Conservation (phyloP, 2,888 invertebrate genomes). For the Lamproptera curius region DNA sequence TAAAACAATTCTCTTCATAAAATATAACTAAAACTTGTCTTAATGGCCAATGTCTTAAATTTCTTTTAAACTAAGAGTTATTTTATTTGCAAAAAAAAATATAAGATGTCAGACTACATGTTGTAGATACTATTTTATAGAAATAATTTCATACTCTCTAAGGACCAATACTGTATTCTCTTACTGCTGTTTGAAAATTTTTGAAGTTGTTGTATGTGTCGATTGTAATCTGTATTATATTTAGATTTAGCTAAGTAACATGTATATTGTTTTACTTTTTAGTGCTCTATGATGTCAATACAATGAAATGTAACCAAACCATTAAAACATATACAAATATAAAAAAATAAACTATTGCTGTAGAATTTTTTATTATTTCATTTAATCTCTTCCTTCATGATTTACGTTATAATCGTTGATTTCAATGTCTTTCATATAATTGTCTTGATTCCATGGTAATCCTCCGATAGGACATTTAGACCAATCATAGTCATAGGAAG, state of each 20-base stretch:
- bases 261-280: constrained; percentile 73
- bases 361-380: constrained; percentile 41
- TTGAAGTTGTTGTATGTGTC: constrained; percentile 47
- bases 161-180: constrained; percentile 61
- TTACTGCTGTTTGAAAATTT: constrained; percentile 27
- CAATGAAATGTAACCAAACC: constrained; percentile 75
- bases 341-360: constrained; percentile 69
- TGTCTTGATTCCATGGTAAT: constrained; percentile 61
- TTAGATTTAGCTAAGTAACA: constrained; percentile 46
- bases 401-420: neutral
- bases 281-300: constrained; percentile 71
- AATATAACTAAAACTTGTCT: no score
- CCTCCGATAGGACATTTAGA: constrained; percentile 67
- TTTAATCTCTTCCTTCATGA: constrained; percentile 16
- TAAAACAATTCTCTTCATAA: no score
- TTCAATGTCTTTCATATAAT: constrained; percentile 23
- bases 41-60: no score
- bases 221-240: constrained; percentile 59
- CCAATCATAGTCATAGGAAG: constrained; percentile 56
- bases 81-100: no score
- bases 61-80: neutral
- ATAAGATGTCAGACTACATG: no score
- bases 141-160: constrained; percentile 45
- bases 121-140: constrained; percentile 16
- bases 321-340: constrained; percentile 70